A percentile compares a stretch with the other conserved stretches of the same genome.
phyloP scores from a whole-genome alignment of 2,888 invertebrate genomes.

The Saturnia japonica region DNA sequence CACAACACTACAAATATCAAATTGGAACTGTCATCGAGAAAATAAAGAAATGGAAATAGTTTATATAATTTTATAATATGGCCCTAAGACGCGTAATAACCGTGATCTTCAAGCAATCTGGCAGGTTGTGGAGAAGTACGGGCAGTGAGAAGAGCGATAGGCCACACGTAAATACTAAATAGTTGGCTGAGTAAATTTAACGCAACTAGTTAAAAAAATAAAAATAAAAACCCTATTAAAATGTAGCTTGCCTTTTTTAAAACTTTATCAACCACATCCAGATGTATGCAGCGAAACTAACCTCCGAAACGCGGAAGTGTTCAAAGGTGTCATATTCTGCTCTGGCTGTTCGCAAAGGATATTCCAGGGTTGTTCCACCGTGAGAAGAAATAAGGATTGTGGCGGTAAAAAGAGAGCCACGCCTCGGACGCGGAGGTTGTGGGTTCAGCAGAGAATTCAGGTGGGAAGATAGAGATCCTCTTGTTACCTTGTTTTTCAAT shows the following conservation, averaged over 20 bases:
- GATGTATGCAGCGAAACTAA: slow-evolving; percentile 69
- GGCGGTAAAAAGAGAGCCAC: slow-evolving; percentile 18
- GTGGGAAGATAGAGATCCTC: background rate
- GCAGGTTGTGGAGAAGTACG: too few species aligned
- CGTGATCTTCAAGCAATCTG: too few species aligned
- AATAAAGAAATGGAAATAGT: too few species aligned
- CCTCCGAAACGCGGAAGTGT: slow-evolving; percentile 59
- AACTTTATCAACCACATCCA: slow-evolving; percentile 29
- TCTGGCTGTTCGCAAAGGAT: slow-evolving; percentile 61
- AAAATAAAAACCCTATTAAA: too few species aligned
- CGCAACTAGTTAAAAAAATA: too few species aligned
- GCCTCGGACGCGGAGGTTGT: slow-evolving; percentile 2
- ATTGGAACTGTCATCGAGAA: too few species aligned
- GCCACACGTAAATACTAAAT: too few species aligned
- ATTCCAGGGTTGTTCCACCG: slow-evolving; percentile 61
- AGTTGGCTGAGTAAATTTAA: too few species aligned
- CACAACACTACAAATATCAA: too few species aligned
- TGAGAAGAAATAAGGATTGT: slow-evolving; percentile 40
- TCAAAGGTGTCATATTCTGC: slow-evolving; percentile 70
- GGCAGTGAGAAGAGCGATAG: too few species aligned
- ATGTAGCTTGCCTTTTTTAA: background rate
- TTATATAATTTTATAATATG: too few species aligned
- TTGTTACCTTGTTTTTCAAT: background rate
- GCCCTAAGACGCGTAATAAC: too few species aligned
- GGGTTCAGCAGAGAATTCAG: background rate